phyloP scores from a whole-genome alignment of 2,888 invertebrate genomes.

The Synergus laeviventris region DNA sequence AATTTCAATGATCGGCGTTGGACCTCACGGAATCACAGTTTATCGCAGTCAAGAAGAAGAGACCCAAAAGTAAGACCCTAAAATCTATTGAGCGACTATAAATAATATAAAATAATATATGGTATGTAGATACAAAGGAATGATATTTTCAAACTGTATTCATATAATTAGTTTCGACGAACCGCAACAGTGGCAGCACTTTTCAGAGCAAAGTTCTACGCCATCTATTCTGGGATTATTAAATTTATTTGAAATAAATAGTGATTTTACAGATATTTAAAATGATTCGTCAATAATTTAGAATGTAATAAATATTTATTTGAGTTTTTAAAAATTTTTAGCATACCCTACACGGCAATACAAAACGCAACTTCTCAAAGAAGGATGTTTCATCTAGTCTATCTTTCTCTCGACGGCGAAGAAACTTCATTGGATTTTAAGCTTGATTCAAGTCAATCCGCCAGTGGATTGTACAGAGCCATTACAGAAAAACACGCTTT shows the following conservation, averaged over 20 bases:
- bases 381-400: slow-evolving; percentile 86
- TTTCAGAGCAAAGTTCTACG: background rate
- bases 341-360: slow-evolving; percentile 89
- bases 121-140: background rate
- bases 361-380: slow-evolving; percentile 87
- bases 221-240: background rate
- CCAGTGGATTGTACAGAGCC: slow-evolving; percentile 89
- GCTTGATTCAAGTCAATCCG: slow-evolving; percentile 88
- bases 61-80: slow-evolving; percentile 79
- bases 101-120: background rate
- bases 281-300: background rate
- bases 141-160: background rate
- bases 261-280: background rate
- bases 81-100: background rate
- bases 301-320: background rate
- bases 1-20: slow-evolving; percentile 83
- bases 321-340: slow-evolving; percentile 65
- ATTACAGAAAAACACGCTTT: slow-evolving; percentile 95
- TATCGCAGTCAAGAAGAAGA: slow-evolving; percentile 83
- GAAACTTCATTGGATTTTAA: slow-evolving; percentile 86
- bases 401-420: slow-evolving; percentile 83
- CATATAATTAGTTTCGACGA: background rate
- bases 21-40: slow-evolving; percentile 89
- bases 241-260: background rate
- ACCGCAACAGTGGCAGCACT: slow-evolving; percentile 2